Evolutionary conservation across 2,888 invertebrate genomes (phyloP).

Genomic region (Entomobrya proxima): DNA sequence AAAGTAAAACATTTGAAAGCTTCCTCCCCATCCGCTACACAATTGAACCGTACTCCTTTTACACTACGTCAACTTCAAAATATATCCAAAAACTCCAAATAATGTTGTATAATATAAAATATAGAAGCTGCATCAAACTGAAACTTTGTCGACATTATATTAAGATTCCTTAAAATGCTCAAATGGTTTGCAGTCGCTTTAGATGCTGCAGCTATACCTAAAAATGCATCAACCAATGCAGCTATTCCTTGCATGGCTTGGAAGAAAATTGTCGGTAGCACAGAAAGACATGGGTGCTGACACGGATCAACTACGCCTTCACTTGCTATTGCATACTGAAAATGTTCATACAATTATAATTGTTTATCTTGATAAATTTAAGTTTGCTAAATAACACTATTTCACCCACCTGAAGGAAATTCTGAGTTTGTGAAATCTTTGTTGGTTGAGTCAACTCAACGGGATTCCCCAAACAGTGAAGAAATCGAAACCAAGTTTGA

Average conservation of each 20-base stretch:
- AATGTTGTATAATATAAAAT: background rate
- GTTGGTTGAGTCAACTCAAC: conserved; percentile 93
- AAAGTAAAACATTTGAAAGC: conserved; percentile 42
- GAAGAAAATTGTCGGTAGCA: conserved; percentile 91
- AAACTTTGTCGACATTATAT: background rate
- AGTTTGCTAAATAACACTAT: no score
- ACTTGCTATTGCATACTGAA: conserved; percentile 85
- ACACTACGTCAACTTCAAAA: conserved; percentile 16
- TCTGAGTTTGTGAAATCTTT: conserved; percentile 84
- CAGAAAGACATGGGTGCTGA: conserved; percentile 91
- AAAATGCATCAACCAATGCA: conserved; percentile 94
- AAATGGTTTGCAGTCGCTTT: background rate
- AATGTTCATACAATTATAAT: background rate
- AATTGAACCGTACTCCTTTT: conserved; percentile 17
- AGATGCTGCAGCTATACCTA: conserved; percentile 82
- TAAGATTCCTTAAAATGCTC: background rate
- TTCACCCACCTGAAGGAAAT: conserved; percentile 85
- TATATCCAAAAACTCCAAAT: background rate
- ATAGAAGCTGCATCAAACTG: conserved; percentile 11
- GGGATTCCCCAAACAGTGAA: conserved; percentile 96
- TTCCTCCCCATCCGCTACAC: conserved; percentile 34
- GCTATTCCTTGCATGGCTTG: conserved; percentile 96
- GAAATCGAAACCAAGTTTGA: conserved; percentile 96
- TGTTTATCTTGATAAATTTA: background rate
- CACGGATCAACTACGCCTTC: conserved; percentile 89